These are phyloP conservation scores for Drosophila testacea DNA, from an alignment of 2,888 invertebrate genomes.

Conservation along the genomic window DNA sequence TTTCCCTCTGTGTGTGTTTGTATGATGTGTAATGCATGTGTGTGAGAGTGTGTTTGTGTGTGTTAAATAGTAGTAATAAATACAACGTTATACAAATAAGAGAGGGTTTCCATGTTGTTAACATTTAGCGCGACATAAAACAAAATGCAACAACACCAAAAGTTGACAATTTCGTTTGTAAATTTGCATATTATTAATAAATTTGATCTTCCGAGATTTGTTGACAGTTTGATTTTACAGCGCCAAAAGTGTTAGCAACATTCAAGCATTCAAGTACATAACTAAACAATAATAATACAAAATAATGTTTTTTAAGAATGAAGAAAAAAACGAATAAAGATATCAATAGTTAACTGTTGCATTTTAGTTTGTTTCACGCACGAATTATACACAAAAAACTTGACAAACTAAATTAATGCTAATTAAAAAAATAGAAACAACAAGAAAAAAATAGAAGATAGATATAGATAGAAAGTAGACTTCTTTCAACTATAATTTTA, in stretches of 20 bases:
- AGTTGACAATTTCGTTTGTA: neutral
- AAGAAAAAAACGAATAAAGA: constrained; percentile 25
- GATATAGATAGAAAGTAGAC: constrained; percentile 48
- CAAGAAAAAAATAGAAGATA: constrained; percentile 15
- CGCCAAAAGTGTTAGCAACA: constrained; percentile 12
- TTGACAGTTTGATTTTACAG: constrained; percentile 10
- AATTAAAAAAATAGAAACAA: constrained; percentile 45
- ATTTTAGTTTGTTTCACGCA: constrained; percentile 59
- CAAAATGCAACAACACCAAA: constrained; percentile 43
- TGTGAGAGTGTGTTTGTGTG: constrained; percentile 19
- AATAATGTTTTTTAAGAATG: constrained; percentile 32
- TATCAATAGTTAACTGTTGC: constrained; percentile 43
- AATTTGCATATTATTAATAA: constrained; percentile 1
- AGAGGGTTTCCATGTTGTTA: constrained; percentile 59
- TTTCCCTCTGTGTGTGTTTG: constrained; percentile 34
- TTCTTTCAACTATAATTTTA: constrained; percentile 37
- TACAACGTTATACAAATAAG: constrained; percentile 76
- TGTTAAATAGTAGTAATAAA: constrained; percentile 71
- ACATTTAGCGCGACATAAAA: constrained; percentile 41
- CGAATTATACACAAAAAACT: constrained; percentile 78
- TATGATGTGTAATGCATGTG: constrained; percentile 24
- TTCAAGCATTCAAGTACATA: constrained; percentile 18
- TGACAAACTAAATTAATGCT: constrained; percentile 59
- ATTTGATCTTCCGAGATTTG: constrained; percentile 17
- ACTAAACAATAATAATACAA: constrained; percentile 79